Evolutionary conservation across 1,140 invertebrate species (phyloP), one percentile per base, ranked within the genome.

Genomic region (Drosophila athabasca): DNA sequence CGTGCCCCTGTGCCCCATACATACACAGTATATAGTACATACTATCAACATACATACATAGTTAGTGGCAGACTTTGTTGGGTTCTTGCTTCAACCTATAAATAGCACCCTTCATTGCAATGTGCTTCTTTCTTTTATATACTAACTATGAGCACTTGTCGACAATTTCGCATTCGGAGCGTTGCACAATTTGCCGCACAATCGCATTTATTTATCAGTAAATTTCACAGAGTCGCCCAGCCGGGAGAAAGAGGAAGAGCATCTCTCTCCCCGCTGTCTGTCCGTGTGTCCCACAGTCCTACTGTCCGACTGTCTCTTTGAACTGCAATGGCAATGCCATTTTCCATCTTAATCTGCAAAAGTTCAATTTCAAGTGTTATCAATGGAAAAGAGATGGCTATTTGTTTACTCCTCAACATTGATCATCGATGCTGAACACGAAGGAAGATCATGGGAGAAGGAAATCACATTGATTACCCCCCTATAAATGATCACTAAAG

Each of bases 161-260:
- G 73, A 84, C 81, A 84, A 85, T 79, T 80, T 79, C 43, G 81
- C 76, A 84, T 84, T 76, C 81, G 79, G 83, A 85, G 78, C 82
- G 82, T 87, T 88, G 71, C 83, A 79, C 83, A 85, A 85, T 87
- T 87, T 87, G 79, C 83, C 83, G 84, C 83, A 88, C 83, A 88
- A 88, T 88, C 83, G 79, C 83, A 68, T 88, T 88, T 88, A 88
- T 88, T 88, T 88, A 88, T 88, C 83, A 88, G 82, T 76, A 39
- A 65, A 79, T 83, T 84, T 68, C 66, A 79, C 66, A 83, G 64
- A 62, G 24, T 46, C 67, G 75, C 45, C 76, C 59, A 65, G 57
- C 67, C 62, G 60, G 39, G 51, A 58, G 65, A 85, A 77, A 71
- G 68, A 74, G 78, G 74, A 82, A 74, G 69, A 74, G 69, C 78